Conservation (phyloP, 2,888 invertebrate genomes). For the Malthinus flaveolus region DNA sequence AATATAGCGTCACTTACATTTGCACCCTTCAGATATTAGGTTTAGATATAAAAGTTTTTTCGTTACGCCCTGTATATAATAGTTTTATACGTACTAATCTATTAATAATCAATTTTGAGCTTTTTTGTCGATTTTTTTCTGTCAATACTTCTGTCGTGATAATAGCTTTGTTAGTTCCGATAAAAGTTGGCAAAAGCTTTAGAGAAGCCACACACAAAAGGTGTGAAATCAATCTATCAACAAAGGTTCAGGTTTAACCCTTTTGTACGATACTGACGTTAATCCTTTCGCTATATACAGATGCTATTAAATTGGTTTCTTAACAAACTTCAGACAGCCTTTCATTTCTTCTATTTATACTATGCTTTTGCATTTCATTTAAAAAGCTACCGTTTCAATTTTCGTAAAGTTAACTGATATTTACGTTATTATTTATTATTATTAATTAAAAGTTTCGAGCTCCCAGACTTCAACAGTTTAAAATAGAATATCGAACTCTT, state of each 20-base stretch:
- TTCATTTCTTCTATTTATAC: constrained; percentile 11
- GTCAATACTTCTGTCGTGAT: constrained; percentile 20
- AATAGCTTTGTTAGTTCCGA: constrained; percentile 23
- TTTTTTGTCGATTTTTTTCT: constrained; percentile 6
- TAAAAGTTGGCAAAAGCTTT: constrained; percentile 23
- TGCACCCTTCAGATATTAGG: too few relatives aligned
- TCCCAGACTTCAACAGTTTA: neutral
- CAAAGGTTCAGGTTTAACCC: constrained; percentile 35
- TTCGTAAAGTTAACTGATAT: neutral
- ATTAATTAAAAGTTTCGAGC: neutral
- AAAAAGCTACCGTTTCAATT: constrained; percentile 8
- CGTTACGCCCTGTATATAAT: too few relatives aligned
- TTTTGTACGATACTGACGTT: constrained; percentile 33
- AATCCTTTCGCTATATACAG: constrained; percentile 27
- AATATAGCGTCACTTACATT: too few relatives aligned
- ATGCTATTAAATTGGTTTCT: constrained; percentile 26
- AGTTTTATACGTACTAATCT: too few relatives aligned
- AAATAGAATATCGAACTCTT: neutral
- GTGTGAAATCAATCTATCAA: constrained; percentile 35
- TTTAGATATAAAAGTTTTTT: too few relatives aligned
- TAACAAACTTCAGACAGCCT: constrained; percentile 18
- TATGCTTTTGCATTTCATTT: neutral
- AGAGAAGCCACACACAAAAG: constrained; percentile 29
- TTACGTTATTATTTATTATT: too few relatives aligned
- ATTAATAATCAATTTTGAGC: too few relatives aligned